Evolutionary conservation across 2,888 invertebrate species (phyloP), one percentile per base, ranked within the genome.

Genomic region (Hemithea aestivaria): DNA sequence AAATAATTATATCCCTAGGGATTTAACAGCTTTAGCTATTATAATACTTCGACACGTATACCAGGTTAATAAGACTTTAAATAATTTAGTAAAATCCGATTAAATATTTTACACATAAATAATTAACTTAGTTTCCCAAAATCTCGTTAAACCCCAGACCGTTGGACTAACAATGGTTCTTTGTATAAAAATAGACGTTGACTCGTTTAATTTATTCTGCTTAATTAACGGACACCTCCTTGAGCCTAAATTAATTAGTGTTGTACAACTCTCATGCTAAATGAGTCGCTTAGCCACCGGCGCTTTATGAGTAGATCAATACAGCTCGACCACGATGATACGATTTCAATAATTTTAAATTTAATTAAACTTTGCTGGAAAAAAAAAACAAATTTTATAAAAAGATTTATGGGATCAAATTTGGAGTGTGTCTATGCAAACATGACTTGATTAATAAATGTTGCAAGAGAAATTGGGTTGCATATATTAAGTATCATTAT

Each of bases 161-260:
- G 29, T 25, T 28, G 32, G 26, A 7, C 29, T 10, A 27, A 37
- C 45, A 40, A 44, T 38, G 33, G 29, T 29, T 32, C 35, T 40
- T 38, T 41, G 38, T 41, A 34, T 33, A 37, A 42, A 42, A 42
- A 42, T 42, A 37, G 41, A 33, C 29, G 33, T 25, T 10, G 21
- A 28, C 32, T 34, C 32, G 38, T 39, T 44, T 27, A 39, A 45
- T 40, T 42, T 40, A 48, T 45, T 40, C 44, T 31, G 28, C 10
- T 34, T 50, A 42, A 46, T 48, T 50, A 42, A 48, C 40, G 38
- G 30, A 46, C 45, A 48, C 42, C 50, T 53, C 44, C 50, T 53
- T 46, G 21, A 30, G 44, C 40, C 39, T 30, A 53, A 53, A 50
- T 53, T 50, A 53, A 53, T 53, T 50, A 50, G 50, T 50, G 50